Conservation (phyloP, 2,888 invertebrate species). For the Saturnia pavonia region DNA sequence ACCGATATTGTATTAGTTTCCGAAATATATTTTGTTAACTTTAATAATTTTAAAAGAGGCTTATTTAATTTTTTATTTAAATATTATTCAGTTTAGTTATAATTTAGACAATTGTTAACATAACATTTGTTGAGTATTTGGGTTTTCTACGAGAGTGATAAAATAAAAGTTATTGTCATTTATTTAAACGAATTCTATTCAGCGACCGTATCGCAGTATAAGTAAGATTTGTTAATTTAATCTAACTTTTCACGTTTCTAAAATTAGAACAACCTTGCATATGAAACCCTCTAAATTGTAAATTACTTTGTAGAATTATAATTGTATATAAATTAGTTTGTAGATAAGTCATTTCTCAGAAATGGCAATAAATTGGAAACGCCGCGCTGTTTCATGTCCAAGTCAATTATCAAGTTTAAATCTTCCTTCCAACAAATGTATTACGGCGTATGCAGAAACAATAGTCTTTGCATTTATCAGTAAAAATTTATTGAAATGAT, state of each 20-base stretch:
- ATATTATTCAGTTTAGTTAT: neutral
- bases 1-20: neutral
- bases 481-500: neutral
- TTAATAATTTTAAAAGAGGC: constrained; percentile 8
- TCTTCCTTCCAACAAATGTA: constrained; percentile 33
- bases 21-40: neutral
- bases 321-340: constrained; percentile 41
- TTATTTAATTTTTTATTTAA: neutral
- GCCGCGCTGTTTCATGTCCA: constrained; percentile 35
- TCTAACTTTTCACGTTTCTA: constrained; percentile 9
- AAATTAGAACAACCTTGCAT: constrained; percentile 10
- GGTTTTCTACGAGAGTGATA: neutral
- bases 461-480: neutral
- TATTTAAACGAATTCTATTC: neutral
- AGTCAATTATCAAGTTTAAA: constrained; percentile 45
- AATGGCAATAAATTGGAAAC: constrained; percentile 44
- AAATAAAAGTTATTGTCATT: neutral
- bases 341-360: constrained; percentile 27
- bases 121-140: neutral
- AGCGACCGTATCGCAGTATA: neutral
- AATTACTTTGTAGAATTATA: constrained; percentile 31
- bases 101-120: neutral
- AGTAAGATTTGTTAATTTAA: neutral
- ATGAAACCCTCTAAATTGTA: constrained; percentile 33
- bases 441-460: constrained; percentile 23